A percentile compares a stretch with the other conserved stretches of the same genome.
These are phyloP conservation scores for Leptodirus hochenwartii DNA, from an alignment of 2,888 invertebrate species.

Conservation along the genomic window DNA sequence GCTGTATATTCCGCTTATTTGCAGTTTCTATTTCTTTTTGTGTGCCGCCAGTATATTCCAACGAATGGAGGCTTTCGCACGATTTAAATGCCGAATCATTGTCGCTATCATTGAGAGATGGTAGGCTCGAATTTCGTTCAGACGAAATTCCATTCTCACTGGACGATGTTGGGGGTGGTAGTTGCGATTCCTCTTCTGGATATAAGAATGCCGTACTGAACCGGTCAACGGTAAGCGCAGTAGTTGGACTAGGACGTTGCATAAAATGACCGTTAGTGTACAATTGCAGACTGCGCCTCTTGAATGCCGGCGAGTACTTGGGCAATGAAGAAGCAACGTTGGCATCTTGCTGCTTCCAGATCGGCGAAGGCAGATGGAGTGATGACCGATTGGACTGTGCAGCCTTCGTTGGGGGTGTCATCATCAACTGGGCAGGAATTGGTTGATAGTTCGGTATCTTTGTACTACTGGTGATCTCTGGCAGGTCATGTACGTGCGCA, in stretches of 20 bases:
- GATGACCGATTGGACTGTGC: constrained; percentile 9
- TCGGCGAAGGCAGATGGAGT: constrained; percentile 8
- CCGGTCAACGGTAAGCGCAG: constrained; percentile 16
- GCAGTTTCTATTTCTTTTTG: too few relatives aligned
- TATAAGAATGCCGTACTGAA: too few relatives aligned
- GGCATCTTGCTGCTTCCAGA: constrained; percentile 8
- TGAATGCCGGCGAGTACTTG: constrained; percentile 70
- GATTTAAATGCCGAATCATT: constrained; percentile 80
- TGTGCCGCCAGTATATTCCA: too few relatives aligned
- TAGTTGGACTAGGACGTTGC: constrained; percentile 4
- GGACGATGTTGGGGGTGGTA: constrained; percentile 5
- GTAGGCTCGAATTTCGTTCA: constrained; percentile 1
- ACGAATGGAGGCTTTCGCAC: too few relatives aligned
- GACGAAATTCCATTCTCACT: not conserved
- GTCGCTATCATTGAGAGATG: constrained; percentile 47
- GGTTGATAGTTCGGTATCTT: too few relatives aligned
- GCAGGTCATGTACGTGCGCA: constrained; percentile 54
- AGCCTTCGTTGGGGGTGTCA: constrained; percentile 5
- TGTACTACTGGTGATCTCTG: constrained; percentile 72
- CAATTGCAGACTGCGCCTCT: constrained; percentile 52
- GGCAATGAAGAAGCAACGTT: constrained; percentile 29
- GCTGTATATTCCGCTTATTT: too few relatives aligned
- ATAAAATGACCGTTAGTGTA: constrained; percentile 23
- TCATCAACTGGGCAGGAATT: not conserved
- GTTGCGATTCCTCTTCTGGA: constrained; percentile 15